Evolutionary conservation across 2,888 invertebrate species (phyloP).

Genomic region (Teinopalpus imperialis): DNA sequence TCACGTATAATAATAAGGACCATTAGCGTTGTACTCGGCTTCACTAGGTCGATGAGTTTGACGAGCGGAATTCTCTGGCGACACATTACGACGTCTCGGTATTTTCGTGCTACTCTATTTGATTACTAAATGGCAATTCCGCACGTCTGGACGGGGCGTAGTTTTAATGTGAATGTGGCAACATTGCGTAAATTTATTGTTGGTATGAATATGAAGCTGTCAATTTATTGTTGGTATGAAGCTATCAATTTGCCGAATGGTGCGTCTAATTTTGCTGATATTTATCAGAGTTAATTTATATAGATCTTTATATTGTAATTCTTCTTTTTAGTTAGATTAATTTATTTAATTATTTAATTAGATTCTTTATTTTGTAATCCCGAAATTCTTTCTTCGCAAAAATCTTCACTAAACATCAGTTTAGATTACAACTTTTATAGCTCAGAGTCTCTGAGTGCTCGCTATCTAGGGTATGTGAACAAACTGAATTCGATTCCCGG

Average conservation of each 20-base stretch:
- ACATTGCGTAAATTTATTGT: constrained; percentile 10
- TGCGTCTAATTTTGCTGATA: not conserved
- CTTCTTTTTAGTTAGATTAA: no score
- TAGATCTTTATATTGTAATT: no score
- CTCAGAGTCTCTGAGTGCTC: no score
- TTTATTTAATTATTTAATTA: no score
- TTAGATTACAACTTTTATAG: no score
- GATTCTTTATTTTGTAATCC: no score
- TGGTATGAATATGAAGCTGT: constrained; percentile 6
- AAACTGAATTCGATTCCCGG: no score
- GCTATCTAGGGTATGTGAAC: no score
- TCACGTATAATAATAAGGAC: constrained; percentile 6
- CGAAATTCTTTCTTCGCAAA: no score
- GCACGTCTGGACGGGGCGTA: constrained; percentile 6
- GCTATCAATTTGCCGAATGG: constrained; percentile 18
- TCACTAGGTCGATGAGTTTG: not conserved
- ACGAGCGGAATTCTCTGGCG: constrained; percentile 17
- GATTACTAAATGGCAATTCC: constrained; percentile 16
- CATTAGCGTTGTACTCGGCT: constrained; percentile 1
- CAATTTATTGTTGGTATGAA: constrained; percentile 9
- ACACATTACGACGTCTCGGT: constrained; percentile 18
- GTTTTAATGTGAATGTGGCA: constrained; percentile 4
- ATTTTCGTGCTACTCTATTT: constrained; percentile 19
- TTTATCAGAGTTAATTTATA: no score
- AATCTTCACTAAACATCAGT: no score